Base-by-base conservation (phyloP, 2,888 invertebrate genomes). In the Eilema sororculum region DNA sequence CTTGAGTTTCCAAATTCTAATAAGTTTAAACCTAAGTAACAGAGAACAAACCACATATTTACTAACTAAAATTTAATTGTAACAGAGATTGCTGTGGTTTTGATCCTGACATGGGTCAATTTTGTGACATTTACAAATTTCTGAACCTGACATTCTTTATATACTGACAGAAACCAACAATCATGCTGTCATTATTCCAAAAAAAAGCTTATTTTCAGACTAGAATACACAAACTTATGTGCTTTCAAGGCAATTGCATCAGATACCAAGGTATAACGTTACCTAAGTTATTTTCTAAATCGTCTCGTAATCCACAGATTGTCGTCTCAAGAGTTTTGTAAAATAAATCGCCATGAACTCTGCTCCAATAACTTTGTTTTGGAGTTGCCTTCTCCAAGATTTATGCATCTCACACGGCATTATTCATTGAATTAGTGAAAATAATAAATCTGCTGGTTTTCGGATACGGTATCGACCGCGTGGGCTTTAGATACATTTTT, bases 381-480 rank as follows among this genome's bases (percentile, higher is more conserved):
- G 4, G 8, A 62, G n/a, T 46, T 72, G 33, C 71, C 71, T 65
- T 56, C 30, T 80, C 73, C 75, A 66, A n/a, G 61, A 6, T 28
- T 57, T n/a, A 56, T 33, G 6, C 59, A 25, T 52, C 37, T 68
- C 16, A 58, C 25, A 25, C 16, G 2, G 2, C 61, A 65, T 69
- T 76, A 65, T 58, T 68, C 77, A 74, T 72, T 75, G 79, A 74
- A 78, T 78, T 76, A 77, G 74, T 77, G 79, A 83, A 85, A 83
- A 86, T 80, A 84, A 86, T 86, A 85, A 85, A 86, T 87, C 78
- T 80, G 74, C 73, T 72, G 78, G 77, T 80, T 83, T 68, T 74
- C 61, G 78, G 67, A 80, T 78, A 77, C 52, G 63, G 71, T 75
- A 79, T 76, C 71, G 73, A 73, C 57, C 57, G 68, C 46, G 81